Base-by-base conservation (phyloP, 2,113 vertebrate genomes). In the Rattus norvegicus region DNA sequence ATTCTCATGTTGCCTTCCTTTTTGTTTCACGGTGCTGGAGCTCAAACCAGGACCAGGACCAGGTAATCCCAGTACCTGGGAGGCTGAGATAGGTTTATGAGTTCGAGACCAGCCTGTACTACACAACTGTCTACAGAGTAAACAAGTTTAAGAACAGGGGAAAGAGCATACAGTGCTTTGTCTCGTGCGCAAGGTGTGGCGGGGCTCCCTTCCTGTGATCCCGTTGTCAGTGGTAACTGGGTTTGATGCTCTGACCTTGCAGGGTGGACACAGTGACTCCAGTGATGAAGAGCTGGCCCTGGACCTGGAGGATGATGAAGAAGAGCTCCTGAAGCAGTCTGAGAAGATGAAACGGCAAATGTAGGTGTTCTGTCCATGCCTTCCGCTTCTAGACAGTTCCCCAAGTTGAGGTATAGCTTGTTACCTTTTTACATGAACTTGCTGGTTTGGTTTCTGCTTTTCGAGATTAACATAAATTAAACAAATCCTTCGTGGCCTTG, bases 311-410 rank as follows among this genome's bases (percentile, higher is more conserved):
- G 99, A 99, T 52, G 99, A 99, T 85, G 98, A 99, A 67, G 98
- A 99, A 59, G 98, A 99, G 89, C 97, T 99, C 72, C 98, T 99
- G 22, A 98, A 98, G 5, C 98, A 26, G 0, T 98, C 92, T 0
- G 97, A 92, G 70, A 91, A 91, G 26, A 97, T 87, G 28, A 99
- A 98, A 98, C 99, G 99, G 97, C 99, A 99, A 98, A 98, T 99
- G 99, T 99, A 97, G 98, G 97, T 95, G 16, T 90, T 87, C 20
- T 1, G 1, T 54, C 14, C 24, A 30, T 93, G 95, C 56, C 26
- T 94, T 91, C 61, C 11, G 8, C 39, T 88, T 63, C 59, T 94
- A 84, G 85, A 93, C 93, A 59, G 39, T 87, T 96, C 91, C 6
- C 69, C 52, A 28, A 88, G 3, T 63, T 84, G 47, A 69, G 2